Conservation (phyloP, 2,888 invertebrate genomes). For the Eustalomyia histrio region DNA sequence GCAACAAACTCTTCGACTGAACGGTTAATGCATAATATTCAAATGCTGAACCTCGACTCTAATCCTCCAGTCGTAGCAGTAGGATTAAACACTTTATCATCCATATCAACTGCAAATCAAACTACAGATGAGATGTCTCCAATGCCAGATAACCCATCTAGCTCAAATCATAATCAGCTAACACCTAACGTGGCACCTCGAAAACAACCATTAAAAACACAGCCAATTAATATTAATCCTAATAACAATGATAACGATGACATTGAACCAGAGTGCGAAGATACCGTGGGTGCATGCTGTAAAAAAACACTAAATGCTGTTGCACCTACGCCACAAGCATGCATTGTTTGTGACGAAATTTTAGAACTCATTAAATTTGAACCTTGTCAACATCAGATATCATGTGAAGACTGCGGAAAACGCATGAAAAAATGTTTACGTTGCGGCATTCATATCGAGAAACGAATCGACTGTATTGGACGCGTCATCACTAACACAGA, state of each 20-base stretch:
- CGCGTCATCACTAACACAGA: constrained; percentile 80
- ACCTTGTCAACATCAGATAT: constrained; percentile 87
- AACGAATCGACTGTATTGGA: constrained; percentile 81
- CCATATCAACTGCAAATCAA: background rate
- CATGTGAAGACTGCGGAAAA: constrained; percentile 87
- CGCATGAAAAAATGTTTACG: constrained; percentile 88
- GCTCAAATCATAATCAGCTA: constrained; percentile 40
- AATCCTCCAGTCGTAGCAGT: constrained; percentile 60
- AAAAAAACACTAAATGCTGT: background rate
- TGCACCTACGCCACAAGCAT: constrained; percentile 79
- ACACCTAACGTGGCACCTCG: constrained; percentile 36
- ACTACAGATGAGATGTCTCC: background rate
- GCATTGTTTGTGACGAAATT: constrained; percentile 86
- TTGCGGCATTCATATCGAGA: constrained; percentile 83
- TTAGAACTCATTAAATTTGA: constrained; percentile 84
- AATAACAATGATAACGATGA: constrained; percentile 37
- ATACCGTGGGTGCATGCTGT: background rate
- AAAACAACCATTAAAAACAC: constrained; percentile 18
- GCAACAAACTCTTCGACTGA: constrained; percentile 51
- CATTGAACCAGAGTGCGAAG: constrained; percentile 17
- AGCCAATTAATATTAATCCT: background rate
- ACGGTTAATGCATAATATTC: constrained; percentile 67
- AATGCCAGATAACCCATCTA: constrained; percentile 33
- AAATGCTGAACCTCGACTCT: constrained; percentile 66
- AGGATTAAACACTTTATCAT: constrained; percentile 25